Conservation (phyloP, 2,888 invertebrate species). For the Drosophila helvetica region DNA sequence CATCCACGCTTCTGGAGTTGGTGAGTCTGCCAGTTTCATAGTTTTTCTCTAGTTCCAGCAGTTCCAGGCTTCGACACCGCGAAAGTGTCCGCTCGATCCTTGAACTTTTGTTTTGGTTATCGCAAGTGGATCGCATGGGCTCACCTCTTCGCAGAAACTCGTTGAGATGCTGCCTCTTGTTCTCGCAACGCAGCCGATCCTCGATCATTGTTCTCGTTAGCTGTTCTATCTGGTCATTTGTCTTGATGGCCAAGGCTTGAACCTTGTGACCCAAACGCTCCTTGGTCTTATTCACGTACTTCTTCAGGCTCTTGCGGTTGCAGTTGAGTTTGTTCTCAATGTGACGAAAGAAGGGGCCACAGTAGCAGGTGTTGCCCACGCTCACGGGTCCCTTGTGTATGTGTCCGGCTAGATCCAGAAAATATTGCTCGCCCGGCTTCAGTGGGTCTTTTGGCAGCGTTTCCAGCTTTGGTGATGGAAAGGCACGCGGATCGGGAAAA, state of each 20-base stretch:
- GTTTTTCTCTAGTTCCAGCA: constrained; percentile 85
- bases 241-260: constrained; percentile 90
- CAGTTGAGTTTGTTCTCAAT: constrained; percentile 93
- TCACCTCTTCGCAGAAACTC: constrained; percentile 89
- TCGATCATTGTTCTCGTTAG: constrained; percentile 85
- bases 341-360: constrained; percentile 95
- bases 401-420: constrained; percentile 96
- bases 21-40: constrained; percentile 68
- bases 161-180: constrained; percentile 88
- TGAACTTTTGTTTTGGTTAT: constrained; percentile 83
- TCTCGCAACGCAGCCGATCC: constrained; percentile 83
- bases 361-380: constrained; percentile 95
- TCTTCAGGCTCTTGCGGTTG: constrained; percentile 87
- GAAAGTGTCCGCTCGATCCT: constrained; percentile 86
- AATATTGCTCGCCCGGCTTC: constrained; percentile 95
- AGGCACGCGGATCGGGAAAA: constrained; percentile 93
- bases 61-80: constrained; percentile 89
- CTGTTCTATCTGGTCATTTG: constrained; percentile 89
- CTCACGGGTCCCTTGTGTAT: constrained; percentile 98
- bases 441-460: constrained; percentile 94
- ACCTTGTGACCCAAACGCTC: constrained; percentile 92
- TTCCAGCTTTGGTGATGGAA: constrained; percentile 93
- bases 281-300: constrained; percentile 90
- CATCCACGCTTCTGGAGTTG: constrained; percentile 85
- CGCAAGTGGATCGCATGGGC: constrained; percentile 86